Conservation (phyloP, 2,113 vertebrate genomes). For the Thunnus thynnus region DNA sequence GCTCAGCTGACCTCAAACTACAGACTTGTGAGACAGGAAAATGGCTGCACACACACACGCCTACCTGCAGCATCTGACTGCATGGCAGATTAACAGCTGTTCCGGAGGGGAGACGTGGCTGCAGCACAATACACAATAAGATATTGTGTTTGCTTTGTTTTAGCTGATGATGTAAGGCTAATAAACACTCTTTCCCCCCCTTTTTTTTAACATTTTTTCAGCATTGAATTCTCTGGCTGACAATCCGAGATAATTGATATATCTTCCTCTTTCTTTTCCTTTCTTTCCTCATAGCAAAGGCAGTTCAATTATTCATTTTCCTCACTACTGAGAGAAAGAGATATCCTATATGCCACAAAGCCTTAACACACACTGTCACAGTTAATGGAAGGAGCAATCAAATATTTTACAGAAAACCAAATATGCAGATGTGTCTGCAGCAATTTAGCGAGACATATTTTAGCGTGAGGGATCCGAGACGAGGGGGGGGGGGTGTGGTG, state of each 20-base stretch:
- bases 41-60: slow-evolving; percentile 19
- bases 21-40: slow-evolving; percentile 30
- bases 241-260: slow-evolving; percentile 65
- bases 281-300: slow-evolving; percentile 48
- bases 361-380: slow-evolving; percentile 70
- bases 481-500: neutral
- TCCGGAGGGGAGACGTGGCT: slow-evolving; percentile 5
- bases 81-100: slow-evolving; percentile 40
- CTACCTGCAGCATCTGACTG: slow-evolving; percentile 37
- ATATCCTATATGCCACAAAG: slow-evolving; percentile 46
- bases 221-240: slow-evolving; percentile 52
- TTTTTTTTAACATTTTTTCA: neutral
- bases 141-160: slow-evolving; percentile 55
- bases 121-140: slow-evolving; percentile 17
- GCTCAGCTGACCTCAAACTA: slow-evolving; percentile 45
- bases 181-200: slow-evolving; percentile 36
- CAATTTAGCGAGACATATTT: slow-evolving; percentile 76
- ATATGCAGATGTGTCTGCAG: slow-evolving; percentile 76
- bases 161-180: slow-evolving; percentile 37
- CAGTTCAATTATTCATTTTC: slow-evolving; percentile 69
- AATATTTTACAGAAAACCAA: slow-evolving; percentile 76
- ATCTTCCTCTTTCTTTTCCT: slow-evolving; percentile 40
- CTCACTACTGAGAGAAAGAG: slow-evolving; percentile 39
- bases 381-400: slow-evolving; percentile 74
- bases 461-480: slow-evolving; percentile 35